Base-by-base conservation (phyloP, 2,113 vertebrate species). In the Xenus cinereus region DNA sequence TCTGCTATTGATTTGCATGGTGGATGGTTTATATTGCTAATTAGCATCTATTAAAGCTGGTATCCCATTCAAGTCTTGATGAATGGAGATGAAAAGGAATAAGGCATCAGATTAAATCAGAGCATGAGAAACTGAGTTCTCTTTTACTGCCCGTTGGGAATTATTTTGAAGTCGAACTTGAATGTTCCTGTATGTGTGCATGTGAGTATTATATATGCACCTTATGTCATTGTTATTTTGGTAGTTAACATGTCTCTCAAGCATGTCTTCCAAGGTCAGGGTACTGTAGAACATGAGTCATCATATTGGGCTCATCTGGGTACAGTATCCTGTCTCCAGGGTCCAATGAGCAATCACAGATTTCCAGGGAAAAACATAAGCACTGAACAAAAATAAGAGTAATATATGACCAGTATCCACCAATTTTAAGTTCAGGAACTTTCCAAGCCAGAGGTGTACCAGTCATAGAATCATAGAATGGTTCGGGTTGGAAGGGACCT, bases 11-110 rank as follows among this genome's bases (percentile, higher is more conserved):
- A 85, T 83, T 94, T 86, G 73, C 56, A 56, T 7, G n/a, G 80
- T 45, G 69, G 62, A 92, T 94, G 73, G 86, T 89, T 96, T 87
- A 60, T 87, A 76, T 64, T 87, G 86, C 50, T 94, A 95, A 96
- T 97, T 95, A 93, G 57, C 81, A 51, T 62, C 86, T 69, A 62
- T 95, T 94, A 96, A 94, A 84, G 33, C 68, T 26, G 13, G 35
- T 86, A 51, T 81, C 39, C 53, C 85, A 84, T 94, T 96, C 92
- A 92, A 60, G 88, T 46, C 39, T 75, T 90, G 76, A 81, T 93
- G 87, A 96, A 96, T 88, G 56, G 56, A 86, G 79, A 88, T 39
- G 60, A 54, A 92, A 71, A 78, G 41, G 56, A 90, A 74, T 35
- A 74, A 87, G 68, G 14, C 79, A 39, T 71, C 79, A 37, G 79